Percentiles rank a stretch among this genome's conserved stretches.
phyloP scores from a whole-genome alignment of 2,113 vertebrate genomes.

The Microtus oregoni region DNA sequence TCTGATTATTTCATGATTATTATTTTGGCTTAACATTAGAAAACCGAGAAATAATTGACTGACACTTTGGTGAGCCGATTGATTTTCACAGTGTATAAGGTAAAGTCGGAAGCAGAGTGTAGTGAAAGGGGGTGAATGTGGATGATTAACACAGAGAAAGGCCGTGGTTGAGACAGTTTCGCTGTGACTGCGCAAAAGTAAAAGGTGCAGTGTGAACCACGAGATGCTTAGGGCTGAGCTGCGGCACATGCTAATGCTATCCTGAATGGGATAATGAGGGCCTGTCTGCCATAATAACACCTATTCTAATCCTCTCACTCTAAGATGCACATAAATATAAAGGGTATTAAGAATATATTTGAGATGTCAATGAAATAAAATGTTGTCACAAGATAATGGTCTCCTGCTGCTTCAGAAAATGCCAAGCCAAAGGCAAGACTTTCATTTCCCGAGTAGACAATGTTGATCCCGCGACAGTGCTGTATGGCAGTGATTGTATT shows the following conservation, averaged over 20 bases:
- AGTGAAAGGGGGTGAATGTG: neutral
- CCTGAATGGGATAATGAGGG: slow-evolving; percentile 68
- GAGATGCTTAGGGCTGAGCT: slow-evolving; percentile 57
- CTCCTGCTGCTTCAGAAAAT: slow-evolving; percentile 78
- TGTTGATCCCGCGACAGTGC: slow-evolving; percentile 59
- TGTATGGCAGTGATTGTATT: slow-evolving; percentile 71
- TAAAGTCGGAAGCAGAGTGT: neutral
- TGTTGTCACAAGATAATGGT: slow-evolving; percentile 80
- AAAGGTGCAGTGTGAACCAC: slow-evolving; percentile 8
- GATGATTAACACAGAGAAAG: slow-evolving; percentile 52
- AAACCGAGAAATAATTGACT: slow-evolving; percentile 53
- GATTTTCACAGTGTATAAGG: slow-evolving; percentile 53
- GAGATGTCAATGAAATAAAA: slow-evolving; percentile 80
- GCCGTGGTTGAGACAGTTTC: slow-evolving; percentile 23
- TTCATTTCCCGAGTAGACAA: slow-evolving; percentile 64
- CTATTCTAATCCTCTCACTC: slow-evolving; percentile 65
- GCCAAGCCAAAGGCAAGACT: slow-evolving; percentile 75
- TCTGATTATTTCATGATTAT: slow-evolving; percentile 67
- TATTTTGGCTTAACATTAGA: slow-evolving; percentile 64
- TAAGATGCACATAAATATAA: slow-evolving; percentile 77
- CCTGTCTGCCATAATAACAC: slow-evolving; percentile 74
- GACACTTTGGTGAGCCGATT: slow-evolving; percentile 60
- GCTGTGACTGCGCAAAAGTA: slow-evolving; percentile 29
- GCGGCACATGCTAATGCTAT: slow-evolving; percentile 47
- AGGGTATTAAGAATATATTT: slow-evolving; percentile 79